These are phyloP conservation scores for Catharus ustulatus DNA, from an alignment of 2,797 vertebrate species.

Conservation along the genomic window DNA sequence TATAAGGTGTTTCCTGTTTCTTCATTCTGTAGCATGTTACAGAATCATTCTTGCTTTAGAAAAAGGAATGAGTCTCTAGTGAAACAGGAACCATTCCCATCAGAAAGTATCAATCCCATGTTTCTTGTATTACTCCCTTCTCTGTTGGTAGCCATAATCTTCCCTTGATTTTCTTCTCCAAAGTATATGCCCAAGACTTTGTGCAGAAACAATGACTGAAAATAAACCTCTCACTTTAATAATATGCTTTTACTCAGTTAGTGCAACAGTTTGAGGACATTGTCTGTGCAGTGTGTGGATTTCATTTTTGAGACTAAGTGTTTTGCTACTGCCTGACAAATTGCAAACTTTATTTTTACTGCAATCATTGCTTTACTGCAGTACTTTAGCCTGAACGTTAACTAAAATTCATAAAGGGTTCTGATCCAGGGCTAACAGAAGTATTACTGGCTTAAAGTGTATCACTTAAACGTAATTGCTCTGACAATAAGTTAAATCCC, in stretches of 20 bases:
- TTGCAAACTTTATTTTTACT: neutral
- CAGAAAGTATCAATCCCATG: neutral
- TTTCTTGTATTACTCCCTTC: neutral
- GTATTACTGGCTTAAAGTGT: slow-evolving; percentile 22
- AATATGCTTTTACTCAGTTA: neutral
- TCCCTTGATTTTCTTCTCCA: neutral
- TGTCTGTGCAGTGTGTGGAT: neutral
- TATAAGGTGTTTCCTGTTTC: neutral
- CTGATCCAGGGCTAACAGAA: neutral
- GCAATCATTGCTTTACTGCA: neutral
- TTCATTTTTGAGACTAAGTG: neutral
- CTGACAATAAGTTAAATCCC: slow-evolving; percentile 12
- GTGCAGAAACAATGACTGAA: neutral
- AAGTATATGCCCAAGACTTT: neutral
- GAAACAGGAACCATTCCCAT: neutral
- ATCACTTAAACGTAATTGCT: neutral
- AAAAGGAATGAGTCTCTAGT: neutral
- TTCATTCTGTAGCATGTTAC: neutral
- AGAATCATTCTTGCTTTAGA: neutral
- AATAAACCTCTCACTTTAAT: neutral
- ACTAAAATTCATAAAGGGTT: neutral
- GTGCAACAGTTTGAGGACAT: neutral
- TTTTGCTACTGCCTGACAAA: neutral
- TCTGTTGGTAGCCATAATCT: neutral
- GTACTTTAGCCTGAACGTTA: neutral